Evolutionary conservation across 2,113 vertebrate genomes (phyloP), one percentile per base, ranked within the genome.

Genomic region (Atrichornis clamosus): DNA sequence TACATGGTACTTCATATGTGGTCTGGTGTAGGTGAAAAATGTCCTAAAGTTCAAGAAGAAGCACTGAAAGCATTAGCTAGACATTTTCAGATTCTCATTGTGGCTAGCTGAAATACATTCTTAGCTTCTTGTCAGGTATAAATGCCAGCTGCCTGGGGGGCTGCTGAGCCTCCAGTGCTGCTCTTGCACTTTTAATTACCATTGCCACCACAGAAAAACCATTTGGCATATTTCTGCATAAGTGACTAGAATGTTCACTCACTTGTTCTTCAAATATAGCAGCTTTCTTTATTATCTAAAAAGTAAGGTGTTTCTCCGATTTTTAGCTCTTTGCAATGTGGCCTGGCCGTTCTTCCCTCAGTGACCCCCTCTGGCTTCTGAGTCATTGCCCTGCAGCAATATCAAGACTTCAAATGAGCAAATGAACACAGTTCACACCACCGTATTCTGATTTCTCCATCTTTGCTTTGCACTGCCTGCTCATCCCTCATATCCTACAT

Each of bases 51-150:
- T 82, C 58, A 78, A 82, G 64, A 76, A 26, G 85, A 95, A 85
- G 46, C 11, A 50, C 21, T 92, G 27, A 84, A 96, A 91, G 27
- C 20, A 68, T 70, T 85, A 60, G 58, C 35, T 64, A 50, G 44
- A 69, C 16, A 27, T 28, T 56, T 94, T 90, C 82, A 74, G 52
- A 83, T 91, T 96, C 64, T 52, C 58, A 32, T 53, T 1, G 10
- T 75, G 50, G 46, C 56, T 94, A 90, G 27, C 58, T 93, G 81
- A 96, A 96, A 89, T 60, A 22, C 33, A 50, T 85, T 95, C 35
- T 92, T 65, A 93, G 62, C 65, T 69, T 79, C 76, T 80, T 80
- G 35, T 90, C 32, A 24, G 53, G 70, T 72, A 93, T 42, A 2
- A 6, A 46, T 90, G 41, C 39, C 92, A 89, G 84, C 28, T 78